Base-by-base conservation (phyloP, 2,888 invertebrate species). In the Ashinkailepas kermadecensis region DNA sequence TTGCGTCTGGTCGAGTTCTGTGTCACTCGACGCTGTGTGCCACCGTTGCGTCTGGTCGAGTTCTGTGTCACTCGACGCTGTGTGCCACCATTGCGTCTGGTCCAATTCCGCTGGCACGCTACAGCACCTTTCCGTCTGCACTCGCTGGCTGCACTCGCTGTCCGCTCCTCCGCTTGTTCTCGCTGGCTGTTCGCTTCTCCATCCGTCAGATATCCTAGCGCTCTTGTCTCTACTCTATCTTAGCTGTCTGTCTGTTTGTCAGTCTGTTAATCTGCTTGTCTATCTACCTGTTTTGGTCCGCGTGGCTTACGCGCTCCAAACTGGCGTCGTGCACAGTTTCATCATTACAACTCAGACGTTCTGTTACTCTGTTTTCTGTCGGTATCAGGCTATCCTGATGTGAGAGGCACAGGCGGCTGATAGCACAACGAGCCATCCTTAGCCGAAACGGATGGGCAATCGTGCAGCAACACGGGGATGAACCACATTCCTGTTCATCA, bases 161-260 rank as follows among this genome's bases (percentile, higher is more conserved):
- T 56, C 11, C 65, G 64, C 54, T n/a, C 23, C 12, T 54, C 54
- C 58, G 21, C 8, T 80, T n/a, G n/a, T 23, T 81, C 59, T 62
- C 59, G 12, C 81, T 64, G 13, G 18, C n/a, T 13, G n/a, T 54
- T 80, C 64, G 21, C 54, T 23, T 13, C 58, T 80, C 80, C 25
- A 23, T n/a, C 23, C 39, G 25, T 58, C 80, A 59, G 25, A 25
- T 25, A 15, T 64, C 25, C 57, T 39, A 25, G 18, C n/a, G 12
- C 59, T 59, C 80, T 57, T 18, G 10, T 56, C 7, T 10, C 62
- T 39, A 54, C 67, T 78, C 67, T 81, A 67, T 81, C 82, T 65
- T 81, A 80, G 39, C 64, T n/a, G 59, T 65, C 57, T 65, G n/a
- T n/a, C 57, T 21, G 64, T 62, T 54, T 62, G 56, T 54, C 62